Conservation (phyloP, 1,140 invertebrate species). For the Mactra quadrangularis region DNA sequence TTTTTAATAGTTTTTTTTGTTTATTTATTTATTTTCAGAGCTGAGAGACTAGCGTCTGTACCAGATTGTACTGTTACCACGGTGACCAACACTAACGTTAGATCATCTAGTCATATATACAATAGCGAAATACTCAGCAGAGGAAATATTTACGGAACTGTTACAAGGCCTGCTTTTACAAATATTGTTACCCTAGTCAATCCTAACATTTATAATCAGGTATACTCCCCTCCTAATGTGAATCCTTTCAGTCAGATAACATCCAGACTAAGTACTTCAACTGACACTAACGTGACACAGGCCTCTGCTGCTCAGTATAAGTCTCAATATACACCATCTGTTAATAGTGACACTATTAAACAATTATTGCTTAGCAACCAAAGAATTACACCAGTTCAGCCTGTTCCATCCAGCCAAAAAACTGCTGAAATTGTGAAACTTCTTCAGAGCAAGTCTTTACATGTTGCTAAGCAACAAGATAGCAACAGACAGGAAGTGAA, state of each 20-base stretch:
- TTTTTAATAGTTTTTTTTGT: no score
- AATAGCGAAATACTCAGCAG: neutral
- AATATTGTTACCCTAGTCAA: no score
- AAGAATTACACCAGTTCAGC: conserved; percentile 1
- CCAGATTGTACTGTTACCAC: conserved; percentile 7
- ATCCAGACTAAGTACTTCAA: no score
- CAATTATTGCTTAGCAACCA: conserved; percentile 4
- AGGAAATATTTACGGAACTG: neutral
- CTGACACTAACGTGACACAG: no score
- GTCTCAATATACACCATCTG: no score
- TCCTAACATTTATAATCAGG: no score
- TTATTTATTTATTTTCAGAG: conserved; percentile 36
- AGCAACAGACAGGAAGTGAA: neutral
- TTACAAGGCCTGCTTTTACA: neutral
- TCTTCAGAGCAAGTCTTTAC: no score
- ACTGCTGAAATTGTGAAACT: no score
- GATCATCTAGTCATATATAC: conserved; percentile 6
- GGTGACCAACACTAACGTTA: conserved; percentile 1
- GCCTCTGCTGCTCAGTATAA: no score
- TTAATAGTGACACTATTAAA: neutral
- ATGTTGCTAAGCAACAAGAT: no score
- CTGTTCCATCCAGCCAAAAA: neutral
- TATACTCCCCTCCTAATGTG: no score
- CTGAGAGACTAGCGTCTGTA: conserved; percentile 15
- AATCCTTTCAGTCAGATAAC: no score